These are phyloP conservation scores for Caracal caracal DNA, from an alignment of 2,113 vertebrate species.

Conservation along the genomic window DNA sequence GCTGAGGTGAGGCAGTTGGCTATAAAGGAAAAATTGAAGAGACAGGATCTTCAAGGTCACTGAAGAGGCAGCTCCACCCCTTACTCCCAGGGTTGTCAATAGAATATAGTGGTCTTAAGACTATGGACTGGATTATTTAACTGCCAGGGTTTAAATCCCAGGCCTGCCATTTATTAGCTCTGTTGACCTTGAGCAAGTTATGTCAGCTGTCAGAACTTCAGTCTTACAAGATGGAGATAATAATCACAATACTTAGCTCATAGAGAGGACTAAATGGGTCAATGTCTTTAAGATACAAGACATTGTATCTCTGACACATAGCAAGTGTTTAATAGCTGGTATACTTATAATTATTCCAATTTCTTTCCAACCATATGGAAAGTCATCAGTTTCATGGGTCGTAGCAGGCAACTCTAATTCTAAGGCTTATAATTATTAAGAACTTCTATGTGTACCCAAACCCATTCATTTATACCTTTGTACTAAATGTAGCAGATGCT, in stretches of 20 bases:
- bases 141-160: not conserved
- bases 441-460: constrained; percentile 36
- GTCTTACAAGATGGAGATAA: constrained; percentile 4
- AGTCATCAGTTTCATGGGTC: not conserved
- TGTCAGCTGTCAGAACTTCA: constrained; percentile 22
- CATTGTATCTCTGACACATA: not conserved
- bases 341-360: constrained; percentile 19
- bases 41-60: constrained; percentile 32
- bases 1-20: not conserved
- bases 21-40: constrained; percentile 52
- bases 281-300: constrained; percentile 24
- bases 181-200: constrained; percentile 37
- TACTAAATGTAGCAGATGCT: not conserved
- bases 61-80: not conserved
- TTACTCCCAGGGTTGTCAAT: not conserved
- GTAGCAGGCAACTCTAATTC: not conserved
- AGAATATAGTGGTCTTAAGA: not conserved
- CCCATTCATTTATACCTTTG: not conserved
- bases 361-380: not conserved
- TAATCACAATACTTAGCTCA: not conserved
- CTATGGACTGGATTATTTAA: not conserved
- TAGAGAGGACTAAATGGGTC: constrained; percentile 31
- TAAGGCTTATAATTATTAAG: constrained; percentile 28
- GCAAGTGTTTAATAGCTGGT: not conserved
- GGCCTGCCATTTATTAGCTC: not conserved